Evolutionary conservation across 2,888 invertebrate species (phyloP).

Genomic region (Brachypalpus laphriformis): DNA sequence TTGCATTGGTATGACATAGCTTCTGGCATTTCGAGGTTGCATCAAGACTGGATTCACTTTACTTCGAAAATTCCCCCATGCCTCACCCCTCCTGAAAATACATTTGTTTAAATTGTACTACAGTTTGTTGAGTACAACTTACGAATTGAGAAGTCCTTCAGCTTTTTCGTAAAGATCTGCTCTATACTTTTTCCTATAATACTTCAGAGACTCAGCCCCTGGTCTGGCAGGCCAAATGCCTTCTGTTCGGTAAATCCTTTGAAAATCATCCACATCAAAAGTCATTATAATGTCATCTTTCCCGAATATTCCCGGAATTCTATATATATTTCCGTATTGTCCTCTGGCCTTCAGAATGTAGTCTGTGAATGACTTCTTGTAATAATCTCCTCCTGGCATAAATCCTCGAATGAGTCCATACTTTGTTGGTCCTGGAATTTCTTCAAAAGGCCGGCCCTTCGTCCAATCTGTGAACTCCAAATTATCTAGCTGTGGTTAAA

Average conservation of each 20-base stretch:
- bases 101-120: not conserved
- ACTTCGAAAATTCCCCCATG: slow-evolving; percentile 86
- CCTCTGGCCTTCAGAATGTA: slow-evolving; percentile 71
- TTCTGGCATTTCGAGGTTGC: slow-evolving; percentile 84
- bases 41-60: slow-evolving; percentile 87
- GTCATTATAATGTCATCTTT: slow-evolving; percentile 79
- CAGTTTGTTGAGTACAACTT: not conserved
- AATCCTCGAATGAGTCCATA: slow-evolving; percentile 76
- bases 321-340: slow-evolving; percentile 79
- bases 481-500: not conserved
- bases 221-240: slow-evolving; percentile 83
- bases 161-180: slow-evolving; percentile 73
- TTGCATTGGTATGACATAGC: slow-evolving; percentile 83
- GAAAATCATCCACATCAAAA: slow-evolving; percentile 84
- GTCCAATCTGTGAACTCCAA: slow-evolving; percentile 65
- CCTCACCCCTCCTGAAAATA: slow-evolving; percentile 84
- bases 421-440: slow-evolving; percentile 77
- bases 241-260: slow-evolving; percentile 83
- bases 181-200: slow-evolving; percentile 80
- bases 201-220: slow-evolving; percentile 79
- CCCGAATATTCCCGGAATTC: slow-evolving; percentile 81
- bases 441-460: slow-evolving; percentile 75
- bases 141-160: slow-evolving; percentile 73
- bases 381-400: slow-evolving; percentile 76
- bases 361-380: slow-evolving; percentile 73